phyloP scores from a whole-genome alignment of 2,113 vertebrate species.

The Pelodiscus sinensis region DNA sequence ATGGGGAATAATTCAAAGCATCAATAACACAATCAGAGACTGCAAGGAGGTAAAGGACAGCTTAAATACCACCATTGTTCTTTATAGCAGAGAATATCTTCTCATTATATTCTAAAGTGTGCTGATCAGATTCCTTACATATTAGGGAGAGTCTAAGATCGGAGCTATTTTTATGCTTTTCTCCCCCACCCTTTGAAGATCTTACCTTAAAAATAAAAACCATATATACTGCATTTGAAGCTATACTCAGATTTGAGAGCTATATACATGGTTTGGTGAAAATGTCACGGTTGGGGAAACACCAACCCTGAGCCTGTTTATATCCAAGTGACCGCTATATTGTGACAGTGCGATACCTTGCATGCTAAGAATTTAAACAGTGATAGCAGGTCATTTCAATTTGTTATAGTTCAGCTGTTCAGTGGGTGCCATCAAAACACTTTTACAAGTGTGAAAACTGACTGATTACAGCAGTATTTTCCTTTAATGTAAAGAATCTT shows the following conservation, averaged over 20 bases:
- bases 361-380: background rate
- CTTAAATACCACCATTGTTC: fast-evolving
- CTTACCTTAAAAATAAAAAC: background rate
- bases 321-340: background rate
- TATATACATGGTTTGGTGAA: background rate
- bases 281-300: background rate
- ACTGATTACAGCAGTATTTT: background rate
- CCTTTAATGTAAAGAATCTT: background rate
- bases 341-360: background rate
- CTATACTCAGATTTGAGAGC: background rate
- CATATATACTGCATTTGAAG: background rate
- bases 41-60: background rate
- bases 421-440: background rate
- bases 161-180: background rate
- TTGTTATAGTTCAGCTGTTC: background rate
- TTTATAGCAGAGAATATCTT: background rate
- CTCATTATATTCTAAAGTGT: background rate
- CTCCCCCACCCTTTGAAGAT: background rate
- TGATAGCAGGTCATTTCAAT: background rate
- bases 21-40: fast-evolving
- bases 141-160: background rate
- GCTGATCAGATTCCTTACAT: background rate
- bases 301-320: background rate
- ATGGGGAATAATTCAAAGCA: fast-evolving
- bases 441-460: background rate